phyloP scores from a whole-genome alignment of 1,140 invertebrate species.

The Cataglyphis hispanica region DNA sequence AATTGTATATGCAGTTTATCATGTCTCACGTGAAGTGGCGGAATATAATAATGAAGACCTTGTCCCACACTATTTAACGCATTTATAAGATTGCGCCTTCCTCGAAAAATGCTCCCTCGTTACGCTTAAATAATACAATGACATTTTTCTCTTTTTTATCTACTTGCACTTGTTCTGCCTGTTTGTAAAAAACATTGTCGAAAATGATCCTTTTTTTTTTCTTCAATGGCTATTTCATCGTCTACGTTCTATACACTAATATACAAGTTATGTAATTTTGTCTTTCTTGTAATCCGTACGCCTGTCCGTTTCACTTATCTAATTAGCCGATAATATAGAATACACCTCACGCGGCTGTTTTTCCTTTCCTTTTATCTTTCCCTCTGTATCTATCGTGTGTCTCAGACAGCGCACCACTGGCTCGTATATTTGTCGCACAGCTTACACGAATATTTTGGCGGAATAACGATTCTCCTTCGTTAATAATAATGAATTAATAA shows the following conservation, averaged over 20 bases:
- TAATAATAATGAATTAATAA: too few relatives aligned
- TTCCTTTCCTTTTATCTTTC: slow-evolving; percentile 71
- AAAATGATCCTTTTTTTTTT: slow-evolving; percentile 85
- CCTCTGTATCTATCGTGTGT: slow-evolving; percentile 71
- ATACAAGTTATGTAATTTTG: slow-evolving; percentile 86
- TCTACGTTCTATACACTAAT: slow-evolving; percentile 87
- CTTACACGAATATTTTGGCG: not conserved
- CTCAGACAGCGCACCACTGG: slow-evolving; percentile 74
- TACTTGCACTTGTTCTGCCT: slow-evolving; percentile 85
- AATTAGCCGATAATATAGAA: slow-evolving; percentile 81
- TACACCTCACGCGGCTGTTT: slow-evolving; percentile 76
- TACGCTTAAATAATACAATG: slow-evolving; percentile 70
- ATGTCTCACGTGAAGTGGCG: slow-evolving; percentile 44
- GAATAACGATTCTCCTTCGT: not conserved
- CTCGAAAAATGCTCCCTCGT: slow-evolving; percentile 66
- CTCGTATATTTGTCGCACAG: slow-evolving; percentile 71
- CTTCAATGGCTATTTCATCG: slow-evolving; percentile 84
- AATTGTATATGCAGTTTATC: slow-evolving; percentile 21
- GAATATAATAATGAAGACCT: slow-evolving; percentile 49
- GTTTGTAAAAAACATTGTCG: slow-evolving; percentile 86
- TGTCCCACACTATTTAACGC: slow-evolving; percentile 38
- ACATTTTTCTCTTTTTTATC: slow-evolving; percentile 75
- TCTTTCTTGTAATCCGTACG: slow-evolving; percentile 77
- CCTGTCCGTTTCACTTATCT: slow-evolving; percentile 85
- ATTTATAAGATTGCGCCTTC: slow-evolving; percentile 56